These are phyloP conservation scores for Ectemnius lituratus DNA, from an alignment of 2,888 invertebrate species.

Conservation along the genomic window DNA sequence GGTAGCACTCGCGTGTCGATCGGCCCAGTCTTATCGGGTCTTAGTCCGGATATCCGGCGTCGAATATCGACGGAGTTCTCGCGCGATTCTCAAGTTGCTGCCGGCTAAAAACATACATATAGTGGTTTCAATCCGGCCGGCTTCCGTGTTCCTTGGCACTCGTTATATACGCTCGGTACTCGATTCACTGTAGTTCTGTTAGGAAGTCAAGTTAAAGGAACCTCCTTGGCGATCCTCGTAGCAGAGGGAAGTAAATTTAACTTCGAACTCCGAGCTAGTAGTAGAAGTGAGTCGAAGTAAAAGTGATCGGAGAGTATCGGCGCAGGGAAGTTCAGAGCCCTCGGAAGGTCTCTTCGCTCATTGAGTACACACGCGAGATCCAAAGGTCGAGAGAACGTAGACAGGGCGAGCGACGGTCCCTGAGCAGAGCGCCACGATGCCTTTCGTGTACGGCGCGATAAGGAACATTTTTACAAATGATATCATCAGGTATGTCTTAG, in stretches of 20 bases:
- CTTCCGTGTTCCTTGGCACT: conserved; percentile 1
- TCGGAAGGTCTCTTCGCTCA: conserved; percentile 32
- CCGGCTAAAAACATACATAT: too few relatives aligned
- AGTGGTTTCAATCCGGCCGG: too few relatives aligned
- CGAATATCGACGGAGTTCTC: too few relatives aligned
- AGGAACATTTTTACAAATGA: conserved; percentile 66
- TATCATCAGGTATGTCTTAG: conserved; percentile 72
- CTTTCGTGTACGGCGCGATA: conserved; percentile 41
- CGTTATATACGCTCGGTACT: not conserved
- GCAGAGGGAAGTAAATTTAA: too few relatives aligned
- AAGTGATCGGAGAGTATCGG: conserved; percentile 10
- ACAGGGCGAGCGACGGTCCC: not conserved
- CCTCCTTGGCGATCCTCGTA: too few relatives aligned
- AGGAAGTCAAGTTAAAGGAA: too few relatives aligned
- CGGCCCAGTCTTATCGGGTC: conserved; percentile 32
- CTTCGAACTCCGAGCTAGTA: too few relatives aligned
- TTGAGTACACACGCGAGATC: conserved; percentile 16
- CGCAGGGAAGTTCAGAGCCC: not conserved
- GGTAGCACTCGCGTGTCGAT: conserved; percentile 38
- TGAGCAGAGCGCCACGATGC: conserved; percentile 26
- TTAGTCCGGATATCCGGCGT: conserved; percentile 36
- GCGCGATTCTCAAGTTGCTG: too few relatives aligned
- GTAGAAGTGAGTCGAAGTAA: not conserved
- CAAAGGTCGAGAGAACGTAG: conserved; percentile 24
- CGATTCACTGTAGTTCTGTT: too few relatives aligned